Evolutionary conservation across 2,113 vertebrate species (phyloP).

Genomic region (Tachuris rubrigastra): DNA sequence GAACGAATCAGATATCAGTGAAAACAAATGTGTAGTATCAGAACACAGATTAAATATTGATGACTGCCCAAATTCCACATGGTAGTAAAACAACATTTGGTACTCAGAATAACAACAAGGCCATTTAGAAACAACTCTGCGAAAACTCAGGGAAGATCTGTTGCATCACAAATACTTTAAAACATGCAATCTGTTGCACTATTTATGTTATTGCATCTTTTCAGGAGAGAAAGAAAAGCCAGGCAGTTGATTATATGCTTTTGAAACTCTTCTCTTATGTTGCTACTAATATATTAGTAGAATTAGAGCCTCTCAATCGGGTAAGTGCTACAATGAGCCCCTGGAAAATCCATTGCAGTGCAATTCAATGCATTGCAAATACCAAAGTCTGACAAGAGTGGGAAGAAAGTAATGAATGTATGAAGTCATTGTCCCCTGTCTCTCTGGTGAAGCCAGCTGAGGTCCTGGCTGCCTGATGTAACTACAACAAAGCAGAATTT

Average conservation of each 20-base stretch:
- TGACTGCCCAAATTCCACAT: background rate
- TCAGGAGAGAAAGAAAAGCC: background rate
- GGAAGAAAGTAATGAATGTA: background rate
- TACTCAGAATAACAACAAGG: background rate
- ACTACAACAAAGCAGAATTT: background rate
- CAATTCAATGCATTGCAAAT: background rate
- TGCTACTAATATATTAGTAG: background rate
- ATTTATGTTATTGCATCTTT: background rate
- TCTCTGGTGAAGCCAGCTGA: background rate
- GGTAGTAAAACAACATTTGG: background rate
- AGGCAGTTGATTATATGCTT: background rate
- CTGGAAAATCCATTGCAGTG: accelerated
- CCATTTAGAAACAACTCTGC: background rate
- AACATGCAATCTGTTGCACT: background rate
- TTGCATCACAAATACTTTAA: background rate
- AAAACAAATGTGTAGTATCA: background rate
- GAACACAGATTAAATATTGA: constrained; percentile 19
- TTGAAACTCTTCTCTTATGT: background rate
- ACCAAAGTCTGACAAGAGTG: background rate
- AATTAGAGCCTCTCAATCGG: background rate
- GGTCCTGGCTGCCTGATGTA: background rate
- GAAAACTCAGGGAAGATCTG: background rate
- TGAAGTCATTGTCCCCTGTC: background rate
- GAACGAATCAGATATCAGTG: background rate
- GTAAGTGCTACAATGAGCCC: background rate